Base-by-base conservation (phyloP, 2,888 invertebrate genomes). In the Phyllotreta cruciferae region DNA sequence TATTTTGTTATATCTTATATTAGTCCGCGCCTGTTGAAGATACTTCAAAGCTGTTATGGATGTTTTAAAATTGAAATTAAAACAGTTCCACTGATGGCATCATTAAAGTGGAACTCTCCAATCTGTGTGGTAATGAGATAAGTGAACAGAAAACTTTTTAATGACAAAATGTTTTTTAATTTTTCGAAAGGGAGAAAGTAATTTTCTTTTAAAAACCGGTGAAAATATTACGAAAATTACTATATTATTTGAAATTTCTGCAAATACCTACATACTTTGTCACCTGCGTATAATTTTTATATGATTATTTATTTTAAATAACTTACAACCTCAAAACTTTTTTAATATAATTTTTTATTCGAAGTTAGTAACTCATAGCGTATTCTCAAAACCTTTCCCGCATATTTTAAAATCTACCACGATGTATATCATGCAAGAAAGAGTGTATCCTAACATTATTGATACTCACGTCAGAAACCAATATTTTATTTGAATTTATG, bases 101-200 rank as follows among this genome's bases (percentile, higher is more conserved):
- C 47, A 6, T 47, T 47, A 47, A 47, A 47, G 47, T n/a, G n/a
- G 4, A 47, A 47, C 3, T 47, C 11, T 47, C 47, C 47, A 47
- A 47, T 47, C 24, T 47, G 47, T 6, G 47, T 44, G 47, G 47
- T 34, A 14, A 14, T 7, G 14, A 47, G 47, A 47, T 47, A 47
- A 47, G 47, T 47, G 47, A 47, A 47, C 34, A 6, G 14, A 47
- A 47, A 47, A 47, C 47, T 47, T 47, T 47, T 47, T 47, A 47
- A 47, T 47, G 14, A 24, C 24, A 34, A 47, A 47, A 47, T 47
- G 47, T 24, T 1, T 14, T 47, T 47, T 47, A 47, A 44, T 44
- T 44, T 11, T 6, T 4, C 24, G 13, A 7, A 44, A 5, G 44
- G 11, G 9, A 42, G 42, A 10, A 44, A 10, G 44, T 11, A 10